These are phyloP conservation scores for Ammodytes dubius DNA, from an alignment of 2,113 vertebrate genomes.

Conservation along the genomic window DNA sequence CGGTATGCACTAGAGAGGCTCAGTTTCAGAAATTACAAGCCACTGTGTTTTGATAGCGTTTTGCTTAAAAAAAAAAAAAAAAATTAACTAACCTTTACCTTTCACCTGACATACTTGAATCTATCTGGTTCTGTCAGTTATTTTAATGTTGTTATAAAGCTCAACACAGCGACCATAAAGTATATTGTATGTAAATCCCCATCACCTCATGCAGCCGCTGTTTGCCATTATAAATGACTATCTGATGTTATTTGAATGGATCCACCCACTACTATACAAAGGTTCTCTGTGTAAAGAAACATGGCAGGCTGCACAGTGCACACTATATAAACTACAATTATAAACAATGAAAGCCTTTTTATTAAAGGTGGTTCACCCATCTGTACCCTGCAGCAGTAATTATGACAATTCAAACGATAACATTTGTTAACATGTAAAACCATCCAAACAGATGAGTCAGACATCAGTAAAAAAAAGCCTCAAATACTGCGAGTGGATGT, in stretches of 20 bases:
- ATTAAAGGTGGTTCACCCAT: neutral
- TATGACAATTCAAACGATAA: slow-evolving; percentile 13
- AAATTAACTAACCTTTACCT: neutral
- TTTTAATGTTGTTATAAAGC: neutral
- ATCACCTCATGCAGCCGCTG: neutral
- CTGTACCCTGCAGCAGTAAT: neutral
- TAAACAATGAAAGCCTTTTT: slow-evolving; percentile 5
- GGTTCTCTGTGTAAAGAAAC: neutral
- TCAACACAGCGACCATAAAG: neutral
- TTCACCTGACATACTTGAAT: neutral
- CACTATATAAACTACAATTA: neutral
- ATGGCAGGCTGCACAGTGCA: neutral
- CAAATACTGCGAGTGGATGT: slow-evolving; percentile 18
- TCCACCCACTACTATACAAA: neutral
- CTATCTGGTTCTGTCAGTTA: neutral
- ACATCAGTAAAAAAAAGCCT: slow-evolving; percentile 47
- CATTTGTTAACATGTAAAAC: slow-evolving; percentile 21
- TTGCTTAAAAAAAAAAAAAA: neutral
- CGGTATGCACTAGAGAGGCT: neutral
- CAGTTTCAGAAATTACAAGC: too few species aligned
- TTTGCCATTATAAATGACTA: neutral
- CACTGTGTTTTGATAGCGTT: neutral
- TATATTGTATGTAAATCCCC: neutral
- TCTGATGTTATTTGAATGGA: neutral
- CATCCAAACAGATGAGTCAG: slow-evolving; percentile 54